phyloP scores from a whole-genome alignment of 2,888 invertebrate genomes.

The Monochamus alternatus region DNA sequence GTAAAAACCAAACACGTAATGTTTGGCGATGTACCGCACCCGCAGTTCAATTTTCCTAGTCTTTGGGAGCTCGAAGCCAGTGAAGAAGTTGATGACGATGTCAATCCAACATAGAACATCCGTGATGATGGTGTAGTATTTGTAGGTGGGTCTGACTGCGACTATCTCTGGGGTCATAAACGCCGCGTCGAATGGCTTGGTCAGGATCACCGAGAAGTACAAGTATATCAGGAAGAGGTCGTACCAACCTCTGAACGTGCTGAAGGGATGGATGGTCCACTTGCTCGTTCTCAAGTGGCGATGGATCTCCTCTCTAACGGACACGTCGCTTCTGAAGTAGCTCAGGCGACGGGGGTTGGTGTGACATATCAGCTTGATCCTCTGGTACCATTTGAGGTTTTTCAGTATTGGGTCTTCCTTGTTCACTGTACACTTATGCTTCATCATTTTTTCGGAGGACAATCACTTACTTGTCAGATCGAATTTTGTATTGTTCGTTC shows the following conservation, averaged over 20 bases:
- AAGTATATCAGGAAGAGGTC: constrained; percentile 50
- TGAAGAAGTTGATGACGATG: constrained; percentile 48
- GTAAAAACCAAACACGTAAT: constrained; percentile 45
- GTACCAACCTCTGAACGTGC: constrained; percentile 37
- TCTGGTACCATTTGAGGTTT: neutral
- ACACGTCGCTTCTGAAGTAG: constrained; percentile 50
- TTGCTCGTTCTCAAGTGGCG: constrained; percentile 42
- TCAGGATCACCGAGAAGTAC: constrained; percentile 38
- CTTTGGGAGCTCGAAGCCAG: constrained; percentile 44
- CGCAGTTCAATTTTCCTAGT: constrained; percentile 43
- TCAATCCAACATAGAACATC: constrained; percentile 44
- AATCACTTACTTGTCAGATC: too few species aligned
- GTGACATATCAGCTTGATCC: neutral
- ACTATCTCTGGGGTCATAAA: constrained; percentile 11
- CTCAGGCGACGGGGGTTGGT: neutral
- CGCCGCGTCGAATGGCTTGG: constrained; percentile 45
- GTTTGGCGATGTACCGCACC: constrained; percentile 37
- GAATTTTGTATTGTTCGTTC: too few species aligned
- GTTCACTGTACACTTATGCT: neutral
- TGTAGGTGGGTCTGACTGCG: neutral
- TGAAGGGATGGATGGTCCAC: constrained; percentile 54
- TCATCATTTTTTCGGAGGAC: neutral
- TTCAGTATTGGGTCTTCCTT: neutral
- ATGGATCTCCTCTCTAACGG: constrained; percentile 45
- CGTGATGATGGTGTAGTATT: neutral